Evolutionary conservation across 2,113 vertebrate genomes (phyloP).

Genomic region (Physeter macrocephalus): DNA sequence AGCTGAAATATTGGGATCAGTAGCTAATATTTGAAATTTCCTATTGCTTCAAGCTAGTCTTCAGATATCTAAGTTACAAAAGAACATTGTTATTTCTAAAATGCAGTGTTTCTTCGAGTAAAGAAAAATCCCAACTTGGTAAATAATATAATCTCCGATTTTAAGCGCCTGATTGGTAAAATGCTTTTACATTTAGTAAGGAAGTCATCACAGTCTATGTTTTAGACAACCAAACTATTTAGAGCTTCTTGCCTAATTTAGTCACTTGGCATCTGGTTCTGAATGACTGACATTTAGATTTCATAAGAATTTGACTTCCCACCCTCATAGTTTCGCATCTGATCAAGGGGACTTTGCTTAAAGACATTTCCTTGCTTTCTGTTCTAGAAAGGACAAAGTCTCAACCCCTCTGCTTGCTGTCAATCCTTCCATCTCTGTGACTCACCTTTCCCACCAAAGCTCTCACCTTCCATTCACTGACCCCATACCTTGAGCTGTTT

Average conservation of each 20-base stretch:
- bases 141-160: neutral
- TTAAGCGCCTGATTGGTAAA: neutral
- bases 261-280: neutral
- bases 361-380: neutral
- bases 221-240: neutral
- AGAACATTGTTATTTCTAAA: slow-evolving; percentile 13
- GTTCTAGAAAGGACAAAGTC: neutral
- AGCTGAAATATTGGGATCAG: neutral
- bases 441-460: neutral
- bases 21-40: neutral
- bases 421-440: neutral
- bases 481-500: neutral
- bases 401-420: neutral
- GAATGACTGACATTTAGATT: slow-evolving; percentile 27
- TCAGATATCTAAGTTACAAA: neutral
- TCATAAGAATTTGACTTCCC: neutral
- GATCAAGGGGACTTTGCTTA: neutral
- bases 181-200: neutral
- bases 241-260: neutral
- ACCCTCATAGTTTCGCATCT: neutral
- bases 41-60: neutral
- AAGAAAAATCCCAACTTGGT: neutral
- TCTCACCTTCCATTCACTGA: neutral
- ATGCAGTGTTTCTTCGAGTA: neutral
- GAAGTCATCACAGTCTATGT: neutral